A percentile compares a stretch with the other conserved stretches of the same genome.
phyloP scores from a whole-genome alignment of 2,797 vertebrate species.

The Natrix natrix region DNA sequence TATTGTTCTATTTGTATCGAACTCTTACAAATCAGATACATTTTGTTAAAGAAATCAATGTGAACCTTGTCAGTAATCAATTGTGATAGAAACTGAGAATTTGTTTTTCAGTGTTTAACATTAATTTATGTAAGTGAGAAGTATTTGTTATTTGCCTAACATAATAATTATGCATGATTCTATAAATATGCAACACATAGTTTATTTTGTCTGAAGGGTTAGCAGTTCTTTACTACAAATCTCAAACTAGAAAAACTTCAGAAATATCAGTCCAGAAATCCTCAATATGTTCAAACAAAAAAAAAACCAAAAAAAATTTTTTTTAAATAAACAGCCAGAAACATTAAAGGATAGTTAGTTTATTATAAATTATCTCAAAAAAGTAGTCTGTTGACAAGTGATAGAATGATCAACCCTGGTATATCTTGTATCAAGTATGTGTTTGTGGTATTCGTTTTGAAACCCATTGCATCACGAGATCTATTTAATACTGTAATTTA shows the following conservation, averaged over 20 bases:
- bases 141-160: not conserved
- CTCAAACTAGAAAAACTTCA: not conserved
- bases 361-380: not conserved
- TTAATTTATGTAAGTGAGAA: not conserved
- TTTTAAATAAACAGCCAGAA: not conserved
- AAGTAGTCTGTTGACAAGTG: not conserved
- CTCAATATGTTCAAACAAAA: not conserved
- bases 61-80: not conserved
- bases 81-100: not conserved
- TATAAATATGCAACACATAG: not conserved
- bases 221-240: not conserved
- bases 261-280: not conserved
- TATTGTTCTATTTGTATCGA: not conserved
- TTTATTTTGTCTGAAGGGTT: not conserved
- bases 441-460: not conserved
- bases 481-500: slow-evolving; percentile 14
- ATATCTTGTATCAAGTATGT: not conserved
- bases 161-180: not conserved
- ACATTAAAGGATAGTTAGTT: not conserved
- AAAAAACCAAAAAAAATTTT: not conserved
- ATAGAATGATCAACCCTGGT: not conserved
- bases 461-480: slow-evolving; percentile 1
- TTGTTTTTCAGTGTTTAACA: not conserved
- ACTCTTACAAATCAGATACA: not conserved
- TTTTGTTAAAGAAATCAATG: not conserved